Percentiles rank a stretch among this genome's conserved stretches.
phyloP scores from a whole-genome alignment of 2,888 invertebrate species.

The Cyrtodaria siliqua region DNA sequence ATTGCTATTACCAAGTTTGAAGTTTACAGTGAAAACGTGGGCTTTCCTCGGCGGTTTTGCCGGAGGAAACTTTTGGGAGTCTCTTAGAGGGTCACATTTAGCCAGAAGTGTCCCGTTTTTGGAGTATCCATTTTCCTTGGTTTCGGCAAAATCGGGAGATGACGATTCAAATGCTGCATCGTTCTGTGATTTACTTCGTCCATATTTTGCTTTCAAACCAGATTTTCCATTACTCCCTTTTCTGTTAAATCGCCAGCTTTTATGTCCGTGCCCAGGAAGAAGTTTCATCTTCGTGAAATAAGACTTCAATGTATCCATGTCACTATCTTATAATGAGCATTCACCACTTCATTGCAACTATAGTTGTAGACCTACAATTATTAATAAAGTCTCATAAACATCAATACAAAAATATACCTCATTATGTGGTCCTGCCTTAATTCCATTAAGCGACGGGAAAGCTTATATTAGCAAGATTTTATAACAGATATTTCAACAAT shows the following conservation, averaged over 20 bases:
- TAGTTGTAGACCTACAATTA: no score
- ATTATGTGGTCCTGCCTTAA: no score
- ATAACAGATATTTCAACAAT: no score
- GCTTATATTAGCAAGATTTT: no score
- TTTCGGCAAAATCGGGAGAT: constrained; percentile 19
- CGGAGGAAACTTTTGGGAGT: constrained; percentile 70
- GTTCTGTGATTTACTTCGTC: constrained; percentile 57
- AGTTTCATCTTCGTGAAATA: constrained; percentile 76
- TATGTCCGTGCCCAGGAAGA: constrained; percentile 57
- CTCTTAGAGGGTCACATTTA: constrained; percentile 3
- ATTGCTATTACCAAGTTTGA: constrained; percentile 46
- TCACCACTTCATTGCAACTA: no score
- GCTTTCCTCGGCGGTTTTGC: constrained; percentile 80
- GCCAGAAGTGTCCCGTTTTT: constrained; percentile 39
- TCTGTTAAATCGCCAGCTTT: constrained; percentile 54
- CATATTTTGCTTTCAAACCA: constrained; percentile 47
- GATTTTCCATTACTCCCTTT: constrained; percentile 56
- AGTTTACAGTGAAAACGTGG: constrained; percentile 75
- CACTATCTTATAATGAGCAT: no score
- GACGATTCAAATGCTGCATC: constrained; percentile 44
- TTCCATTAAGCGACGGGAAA: no score
- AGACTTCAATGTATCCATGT: constrained; percentile 79
- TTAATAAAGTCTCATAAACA: no score
- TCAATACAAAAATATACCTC: no score
- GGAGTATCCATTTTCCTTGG: constrained; percentile 42